A percentile compares a stretch with the other conserved stretches of the same genome.
phyloP scores from a whole-genome alignment of 2,888 invertebrate genomes.

The Bimastos eiseni region DNA sequence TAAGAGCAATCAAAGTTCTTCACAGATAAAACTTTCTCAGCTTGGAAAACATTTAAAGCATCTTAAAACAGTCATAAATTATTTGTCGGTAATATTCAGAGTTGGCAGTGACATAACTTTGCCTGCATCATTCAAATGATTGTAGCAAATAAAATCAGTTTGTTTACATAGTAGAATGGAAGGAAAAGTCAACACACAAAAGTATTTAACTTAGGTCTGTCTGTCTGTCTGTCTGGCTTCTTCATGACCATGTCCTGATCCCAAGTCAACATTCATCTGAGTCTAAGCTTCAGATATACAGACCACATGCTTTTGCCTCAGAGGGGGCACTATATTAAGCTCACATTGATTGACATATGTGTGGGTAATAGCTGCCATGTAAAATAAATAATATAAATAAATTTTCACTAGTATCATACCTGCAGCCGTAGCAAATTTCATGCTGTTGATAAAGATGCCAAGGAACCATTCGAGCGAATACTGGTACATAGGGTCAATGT shows the following conservation, averaged over 20 bases:
- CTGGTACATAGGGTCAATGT: slow-evolving; percentile 64
- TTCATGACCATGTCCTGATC: no score
- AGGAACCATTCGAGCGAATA: slow-evolving; percentile 64
- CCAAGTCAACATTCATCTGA: no score
- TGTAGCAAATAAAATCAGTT: not conserved
- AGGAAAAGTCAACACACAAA: no score
- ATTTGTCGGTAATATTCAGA: not conserved
- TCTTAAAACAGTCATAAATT: not conserved
- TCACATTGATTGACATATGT: no score
- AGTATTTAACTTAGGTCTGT: no score
- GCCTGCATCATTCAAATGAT: not conserved
- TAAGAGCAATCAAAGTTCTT: not conserved
- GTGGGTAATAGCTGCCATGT: no score
- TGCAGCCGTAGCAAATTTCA: slow-evolving; percentile 60
- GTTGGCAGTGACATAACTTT: not conserved
- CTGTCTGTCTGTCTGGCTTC: no score
- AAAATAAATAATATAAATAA: no score
- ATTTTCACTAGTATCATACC: slow-evolving; percentile 47
- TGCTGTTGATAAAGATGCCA: slow-evolving; percentile 60
- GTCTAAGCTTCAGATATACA: no score
- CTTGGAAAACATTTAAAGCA: not conserved
- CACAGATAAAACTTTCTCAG: not conserved
- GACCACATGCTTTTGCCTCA: no score
- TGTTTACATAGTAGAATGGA: no score
- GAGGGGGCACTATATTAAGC: no score